A percentile compares a stretch with the other conserved stretches of the same genome.
These are phyloP conservation scores for Pantherophis vulpinus DNA, from an alignment of 2,797 vertebrate genomes.

Conservation along the genomic window DNA sequence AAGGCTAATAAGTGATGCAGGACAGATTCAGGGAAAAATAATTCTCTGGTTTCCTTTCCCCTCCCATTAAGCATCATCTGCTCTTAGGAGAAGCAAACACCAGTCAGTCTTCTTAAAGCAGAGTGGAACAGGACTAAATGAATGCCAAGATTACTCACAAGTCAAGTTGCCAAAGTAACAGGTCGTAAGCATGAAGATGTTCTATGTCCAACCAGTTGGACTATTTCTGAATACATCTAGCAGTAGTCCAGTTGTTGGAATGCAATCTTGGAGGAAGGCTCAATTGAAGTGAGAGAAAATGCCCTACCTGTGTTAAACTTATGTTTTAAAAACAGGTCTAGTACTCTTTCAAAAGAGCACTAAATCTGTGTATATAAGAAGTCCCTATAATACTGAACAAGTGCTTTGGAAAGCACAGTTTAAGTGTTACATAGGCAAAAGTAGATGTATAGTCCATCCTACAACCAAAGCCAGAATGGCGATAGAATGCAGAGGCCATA, in stretches of 20 bases:
- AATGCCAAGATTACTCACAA: neutral
- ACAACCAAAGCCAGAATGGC: neutral
- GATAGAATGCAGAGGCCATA: neutral
- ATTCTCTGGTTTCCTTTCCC: neutral
- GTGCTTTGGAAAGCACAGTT: neutral
- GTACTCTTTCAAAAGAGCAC: neutral
- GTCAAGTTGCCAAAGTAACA: neutral
- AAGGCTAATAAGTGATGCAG: neutral
- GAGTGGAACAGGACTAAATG: neutral
- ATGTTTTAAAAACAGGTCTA: neutral
- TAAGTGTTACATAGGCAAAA: neutral
- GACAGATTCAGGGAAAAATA: neutral
- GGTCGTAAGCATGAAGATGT: neutral
- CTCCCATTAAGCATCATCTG: neutral
- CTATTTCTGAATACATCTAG: neutral
- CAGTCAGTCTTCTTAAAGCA: neutral
- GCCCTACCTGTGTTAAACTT: neutral
- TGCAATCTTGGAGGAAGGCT: neutral
- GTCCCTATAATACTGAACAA: neutral
- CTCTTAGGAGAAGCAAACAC: neutral
- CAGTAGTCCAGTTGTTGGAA: neutral
- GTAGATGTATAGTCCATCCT: neutral
- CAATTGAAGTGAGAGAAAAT: neutral
- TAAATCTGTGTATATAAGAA: neutral
- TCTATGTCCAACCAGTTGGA: neutral